Base-by-base conservation (phyloP, 1,140 invertebrate genomes). In the Camponotus floridanus region DNA sequence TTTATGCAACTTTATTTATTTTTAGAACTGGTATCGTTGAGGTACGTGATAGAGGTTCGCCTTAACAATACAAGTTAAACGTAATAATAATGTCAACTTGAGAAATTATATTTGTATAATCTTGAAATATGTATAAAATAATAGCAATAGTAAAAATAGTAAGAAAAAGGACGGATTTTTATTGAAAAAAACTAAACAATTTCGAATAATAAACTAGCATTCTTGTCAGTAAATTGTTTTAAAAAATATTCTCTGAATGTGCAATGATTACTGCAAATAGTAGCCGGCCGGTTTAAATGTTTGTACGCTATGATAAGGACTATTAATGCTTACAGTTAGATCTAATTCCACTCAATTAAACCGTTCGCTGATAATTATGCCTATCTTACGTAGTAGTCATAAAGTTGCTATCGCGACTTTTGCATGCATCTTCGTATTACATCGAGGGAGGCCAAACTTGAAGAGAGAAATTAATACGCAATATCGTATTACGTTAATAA, bases 271-370 rank as follows among this genome's bases (percentile, higher is more conserved):
- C 76, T 59, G 68, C 64, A 85, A 90, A 86, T 86, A 88, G 33
- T 65, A 51, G 70, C 59, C 61, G 39, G 42, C 18, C 21, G 67
- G 36, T 62, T 21, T 18, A n/a, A 11, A 59, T 7, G 51, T 39
- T 1, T 78, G 31, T 71, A 48, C 65, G 55, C 70, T 3, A 11
- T 55, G 33, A 15, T 57, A 39, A 68, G 64, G 61, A 64, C 62
- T 87, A 89, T 91, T 91, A 90, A 90, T 87, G 65, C 87, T 76
- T 36, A 57, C 33, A 45, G 42, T 71, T 86, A 42, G 59, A 87
- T 88, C 83, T 89, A 92, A 93, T 92, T 92, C 86, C 73, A 88
- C 86, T 15, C 92, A 92, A 93, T 93, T 93, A 90, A 92, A 91
- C 86, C 71, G 85, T 80, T 73, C 39, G 76, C 78, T 81, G 81